A percentile compares a stretch with the other conserved stretches of the same genome.
phyloP scores from a whole-genome alignment of 2,113 vertebrate species.

The Pogonocichla stellata region DNA sequence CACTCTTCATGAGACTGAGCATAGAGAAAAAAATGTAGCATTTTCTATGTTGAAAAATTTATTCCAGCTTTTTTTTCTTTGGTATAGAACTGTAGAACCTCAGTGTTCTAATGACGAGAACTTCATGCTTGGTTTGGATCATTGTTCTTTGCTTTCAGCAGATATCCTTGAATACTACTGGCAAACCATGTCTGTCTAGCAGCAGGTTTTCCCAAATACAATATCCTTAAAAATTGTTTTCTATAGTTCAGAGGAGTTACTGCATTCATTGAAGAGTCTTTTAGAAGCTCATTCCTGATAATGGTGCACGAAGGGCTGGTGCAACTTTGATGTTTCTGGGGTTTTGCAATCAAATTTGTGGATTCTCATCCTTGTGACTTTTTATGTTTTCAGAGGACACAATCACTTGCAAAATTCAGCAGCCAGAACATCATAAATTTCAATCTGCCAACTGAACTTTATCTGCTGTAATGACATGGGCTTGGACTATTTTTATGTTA shows the following conservation, averaged over 20 bases:
- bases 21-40: not conserved
- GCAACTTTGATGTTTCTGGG: not conserved
- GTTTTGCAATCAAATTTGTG: not conserved
- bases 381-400: not conserved
- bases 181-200: not conserved
- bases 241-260: not conserved
- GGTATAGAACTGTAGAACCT: not conserved
- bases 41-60: not conserved
- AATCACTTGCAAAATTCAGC: not conserved
- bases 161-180: not conserved
- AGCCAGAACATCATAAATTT: not conserved
- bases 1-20: not conserved
- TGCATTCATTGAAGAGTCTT: not conserved
- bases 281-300: not conserved
- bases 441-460: not conserved
- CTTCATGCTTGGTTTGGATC: not conserved
- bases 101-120: not conserved
- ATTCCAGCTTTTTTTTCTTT: not conserved
- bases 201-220: not conserved
- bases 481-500: not conserved
- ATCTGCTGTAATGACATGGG: not conserved
- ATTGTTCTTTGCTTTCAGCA: not conserved
- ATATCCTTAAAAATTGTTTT: not conserved
- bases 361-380: accelerated
- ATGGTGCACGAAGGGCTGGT: not conserved